Conservation (phyloP, 2,888 invertebrate genomes). For the Epinotia demarniana region DNA sequence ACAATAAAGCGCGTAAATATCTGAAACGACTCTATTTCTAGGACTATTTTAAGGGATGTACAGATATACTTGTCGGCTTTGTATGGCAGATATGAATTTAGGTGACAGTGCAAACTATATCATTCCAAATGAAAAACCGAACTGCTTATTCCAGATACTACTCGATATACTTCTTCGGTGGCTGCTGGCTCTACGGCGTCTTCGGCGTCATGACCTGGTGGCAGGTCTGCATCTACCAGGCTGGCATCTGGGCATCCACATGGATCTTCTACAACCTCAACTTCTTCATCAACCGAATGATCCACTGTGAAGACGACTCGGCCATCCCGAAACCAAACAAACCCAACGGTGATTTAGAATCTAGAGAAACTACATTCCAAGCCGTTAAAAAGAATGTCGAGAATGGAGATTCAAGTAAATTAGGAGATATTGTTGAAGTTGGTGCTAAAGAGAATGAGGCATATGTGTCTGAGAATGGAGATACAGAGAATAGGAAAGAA, state of each 20-base stretch:
- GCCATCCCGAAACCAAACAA: background rate
- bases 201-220: conserved; percentile 82
- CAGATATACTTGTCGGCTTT: too few relatives aligned
- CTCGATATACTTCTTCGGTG: conserved; percentile 73
- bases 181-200: conserved; percentile 81
- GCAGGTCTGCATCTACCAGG: conserved; percentile 73
- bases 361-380: conserved; percentile 9
- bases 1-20: background rate
- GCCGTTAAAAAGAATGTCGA: background rate
- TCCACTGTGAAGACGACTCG: conserved; percentile 59
- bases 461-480: conserved; percentile 15
- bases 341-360: conserved; percentile 10
- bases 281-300: conserved; percentile 71
- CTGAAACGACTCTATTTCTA: too few relatives aligned
- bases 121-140: background rate
- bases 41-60: background rate
- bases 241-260: conserved; percentile 66
- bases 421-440: conserved; percentile 16
- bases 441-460: conserved; percentile 1
- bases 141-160: conserved; percentile 67
- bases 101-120: too few relatives aligned
- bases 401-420: background rate
- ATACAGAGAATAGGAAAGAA: conserved; percentile 41
- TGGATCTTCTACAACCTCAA: conserved; percentile 71
- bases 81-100: too few relatives aligned